Evolutionary conservation across 2,888 invertebrate genomes (phyloP).

Genomic region (Drosophila prolongata): DNA sequence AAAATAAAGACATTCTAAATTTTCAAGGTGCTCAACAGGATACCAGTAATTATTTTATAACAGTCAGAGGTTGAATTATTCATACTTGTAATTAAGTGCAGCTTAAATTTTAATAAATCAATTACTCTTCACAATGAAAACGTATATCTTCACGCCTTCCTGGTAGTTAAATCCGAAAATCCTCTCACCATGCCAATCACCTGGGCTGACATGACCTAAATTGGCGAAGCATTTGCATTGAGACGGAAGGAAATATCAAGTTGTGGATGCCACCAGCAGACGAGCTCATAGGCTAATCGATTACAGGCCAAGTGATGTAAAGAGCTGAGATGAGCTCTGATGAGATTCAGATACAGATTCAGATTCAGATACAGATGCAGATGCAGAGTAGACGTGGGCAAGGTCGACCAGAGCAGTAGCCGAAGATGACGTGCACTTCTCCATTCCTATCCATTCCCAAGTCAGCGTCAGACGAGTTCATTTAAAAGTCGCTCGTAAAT

Average conservation of each 20-base stretch:
- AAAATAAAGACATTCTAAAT: neutral
- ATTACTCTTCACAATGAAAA: neutral
- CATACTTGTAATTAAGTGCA: constrained; percentile 1
- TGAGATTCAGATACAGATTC: constrained; percentile 6
- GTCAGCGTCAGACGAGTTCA: constrained; percentile 31
- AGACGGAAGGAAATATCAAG: constrained; percentile 43
- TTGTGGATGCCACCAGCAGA: constrained; percentile 1
- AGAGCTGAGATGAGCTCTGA: constrained; percentile 19
- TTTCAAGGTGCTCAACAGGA: neutral
- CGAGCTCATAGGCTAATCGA: constrained; percentile 43
- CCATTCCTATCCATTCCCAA: constrained; percentile 20
- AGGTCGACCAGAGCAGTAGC: constrained; percentile 30
- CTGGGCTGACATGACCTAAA: constrained; percentile 55
- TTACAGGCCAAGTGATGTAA: constrained; percentile 20
- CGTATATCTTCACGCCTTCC: constrained; percentile 2
- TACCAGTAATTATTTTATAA: neutral
- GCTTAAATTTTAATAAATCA: neutral
- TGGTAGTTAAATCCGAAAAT: constrained; percentile 9
- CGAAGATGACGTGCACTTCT: constrained; percentile 23
- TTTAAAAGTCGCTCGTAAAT: constrained; percentile 68
- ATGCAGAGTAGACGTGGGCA: constrained; percentile 37
- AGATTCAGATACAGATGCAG: neutral
- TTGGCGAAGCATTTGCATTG: constrained; percentile 11
- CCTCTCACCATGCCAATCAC: constrained; percentile 34
- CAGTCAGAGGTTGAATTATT: neutral